These are phyloP conservation scores for Leptinotarsa peninsularis DNA, from an alignment of 2,888 invertebrate genomes.

Conservation along the genomic window DNA sequence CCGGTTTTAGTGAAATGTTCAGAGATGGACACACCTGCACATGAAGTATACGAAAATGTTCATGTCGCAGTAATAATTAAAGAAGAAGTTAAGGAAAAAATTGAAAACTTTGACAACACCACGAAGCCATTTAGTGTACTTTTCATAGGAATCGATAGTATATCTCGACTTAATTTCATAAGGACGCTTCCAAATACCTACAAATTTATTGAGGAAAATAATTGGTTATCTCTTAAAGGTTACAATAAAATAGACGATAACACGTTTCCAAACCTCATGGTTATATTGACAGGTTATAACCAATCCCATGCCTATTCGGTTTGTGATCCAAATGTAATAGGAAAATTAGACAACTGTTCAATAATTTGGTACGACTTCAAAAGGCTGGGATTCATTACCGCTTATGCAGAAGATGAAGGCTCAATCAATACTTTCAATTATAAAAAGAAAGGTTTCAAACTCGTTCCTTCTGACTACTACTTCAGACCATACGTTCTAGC, in stretches of 20 bases:
- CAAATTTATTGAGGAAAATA: conserved; percentile 71
- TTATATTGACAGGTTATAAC: conserved; percentile 72
- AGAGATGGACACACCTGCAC: conserved; percentile 46
- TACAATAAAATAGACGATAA: conserved; percentile 83
- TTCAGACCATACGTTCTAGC: conserved; percentile 79
- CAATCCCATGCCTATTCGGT: conserved; percentile 65
- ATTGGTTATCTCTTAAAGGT: conserved; percentile 58
- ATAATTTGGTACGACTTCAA: conserved; percentile 84
- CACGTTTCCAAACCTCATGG: conserved; percentile 90
- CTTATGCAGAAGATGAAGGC: conserved; percentile 82
- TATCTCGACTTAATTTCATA: conserved; percentile 83
- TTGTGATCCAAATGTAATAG: conserved; percentile 68
- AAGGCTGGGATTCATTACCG: conserved; percentile 79
- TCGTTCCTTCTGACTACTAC: conserved; percentile 85
- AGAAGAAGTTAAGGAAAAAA: conserved; percentile 53
- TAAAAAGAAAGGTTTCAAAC: conserved; percentile 76
- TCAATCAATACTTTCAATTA: conserved; percentile 81
- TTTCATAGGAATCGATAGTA: conserved; percentile 86
- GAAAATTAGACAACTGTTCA: conserved; percentile 76
- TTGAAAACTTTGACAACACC: conserved; percentile 47
- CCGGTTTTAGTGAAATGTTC: conserved; percentile 70
- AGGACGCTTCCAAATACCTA: conserved; percentile 81
- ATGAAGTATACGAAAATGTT: conserved; percentile 68
- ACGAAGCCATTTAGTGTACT: conserved; percentile 73
- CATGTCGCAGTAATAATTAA: conserved; percentile 66